Evolutionary conservation across 1,140 invertebrate species (phyloP).

Genomic region (Pseudoatta argentina): DNA sequence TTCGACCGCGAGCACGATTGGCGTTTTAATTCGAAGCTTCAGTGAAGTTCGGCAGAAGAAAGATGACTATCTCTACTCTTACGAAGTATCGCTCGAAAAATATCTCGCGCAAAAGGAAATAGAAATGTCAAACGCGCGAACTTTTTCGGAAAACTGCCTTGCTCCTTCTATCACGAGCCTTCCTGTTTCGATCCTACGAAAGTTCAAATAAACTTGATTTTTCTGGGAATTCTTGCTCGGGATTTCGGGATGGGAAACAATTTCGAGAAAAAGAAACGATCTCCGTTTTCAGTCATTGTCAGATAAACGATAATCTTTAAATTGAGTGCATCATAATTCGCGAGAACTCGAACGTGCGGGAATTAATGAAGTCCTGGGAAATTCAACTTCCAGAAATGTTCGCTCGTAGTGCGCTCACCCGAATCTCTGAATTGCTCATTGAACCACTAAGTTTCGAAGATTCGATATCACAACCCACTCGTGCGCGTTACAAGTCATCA

Average conservation of each 20-base stretch:
- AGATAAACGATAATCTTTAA: background rate
- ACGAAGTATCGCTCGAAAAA: background rate
- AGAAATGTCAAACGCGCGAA: background rate
- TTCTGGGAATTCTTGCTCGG: background rate
- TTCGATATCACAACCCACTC: constrained; percentile 28
- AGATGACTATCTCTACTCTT: background rate
- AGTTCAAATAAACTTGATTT: background rate
- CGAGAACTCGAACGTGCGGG: background rate
- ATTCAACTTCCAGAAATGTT: background rate
- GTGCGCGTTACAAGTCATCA: constrained; percentile 31
- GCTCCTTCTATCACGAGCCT: background rate
- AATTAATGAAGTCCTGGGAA: constrained; percentile 1
- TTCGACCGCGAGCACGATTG: background rate
- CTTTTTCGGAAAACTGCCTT: background rate
- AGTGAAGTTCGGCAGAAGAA: background rate
- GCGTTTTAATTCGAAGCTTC: background rate
- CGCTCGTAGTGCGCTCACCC: background rate
- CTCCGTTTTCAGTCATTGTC: background rate
- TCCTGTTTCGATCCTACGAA: background rate
- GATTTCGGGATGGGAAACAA: background rate
- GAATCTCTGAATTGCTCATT: constrained; percentile 10
- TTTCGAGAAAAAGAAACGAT: background rate
- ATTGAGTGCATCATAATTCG: background rate
- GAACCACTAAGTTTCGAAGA: constrained; percentile 30
- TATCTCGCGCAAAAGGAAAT: constrained; percentile 3